These are phyloP conservation scores for Agrotis exclamationis DNA, from an alignment of 2,888 invertebrate genomes.

Conservation along the genomic window DNA sequence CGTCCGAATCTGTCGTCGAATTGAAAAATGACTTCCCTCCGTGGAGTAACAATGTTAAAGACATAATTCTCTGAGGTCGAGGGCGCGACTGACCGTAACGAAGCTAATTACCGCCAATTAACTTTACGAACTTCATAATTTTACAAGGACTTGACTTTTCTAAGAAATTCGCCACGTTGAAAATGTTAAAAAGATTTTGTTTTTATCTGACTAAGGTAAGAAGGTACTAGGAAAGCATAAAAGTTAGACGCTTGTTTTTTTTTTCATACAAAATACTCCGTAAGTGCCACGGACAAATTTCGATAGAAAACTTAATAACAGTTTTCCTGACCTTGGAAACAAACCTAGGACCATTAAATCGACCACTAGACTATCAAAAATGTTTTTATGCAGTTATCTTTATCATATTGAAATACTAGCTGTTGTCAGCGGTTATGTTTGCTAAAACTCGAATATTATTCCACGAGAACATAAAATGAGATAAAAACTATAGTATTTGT, in stretches of 20 bases:
- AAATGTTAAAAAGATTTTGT: background rate
- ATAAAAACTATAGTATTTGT: too few relatives aligned
- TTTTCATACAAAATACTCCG: too few relatives aligned
- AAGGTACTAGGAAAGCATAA: background rate
- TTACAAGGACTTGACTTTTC: slow-evolving; percentile 23
- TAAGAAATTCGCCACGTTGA: slow-evolving; percentile 5
- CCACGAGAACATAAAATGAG: too few relatives aligned
- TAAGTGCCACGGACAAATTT: too few relatives aligned
- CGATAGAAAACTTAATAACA: too few relatives aligned
- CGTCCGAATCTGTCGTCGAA: background rate
- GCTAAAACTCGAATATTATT: too few relatives aligned
- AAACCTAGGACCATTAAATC: too few relatives aligned
- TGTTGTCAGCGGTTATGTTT: too few relatives aligned
- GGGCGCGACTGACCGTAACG: slow-evolving; percentile 27
- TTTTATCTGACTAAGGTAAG: background rate
- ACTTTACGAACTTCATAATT: slow-evolving; percentile 38
- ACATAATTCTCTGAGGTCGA: slow-evolving; percentile 26
- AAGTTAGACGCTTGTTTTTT: background rate
- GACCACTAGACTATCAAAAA: too few relatives aligned
- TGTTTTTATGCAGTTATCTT: too few relatives aligned
- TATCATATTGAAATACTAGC: background rate
- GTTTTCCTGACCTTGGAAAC: too few relatives aligned
- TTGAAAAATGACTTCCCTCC: slow-evolving; percentile 13
- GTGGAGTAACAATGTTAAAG: slow-evolving; percentile 12
- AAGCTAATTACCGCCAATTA: slow-evolving; percentile 47